Evolutionary conservation across 2,797 vertebrate species (phyloP).

Genomic region (Coregonus suidteri): DNA sequence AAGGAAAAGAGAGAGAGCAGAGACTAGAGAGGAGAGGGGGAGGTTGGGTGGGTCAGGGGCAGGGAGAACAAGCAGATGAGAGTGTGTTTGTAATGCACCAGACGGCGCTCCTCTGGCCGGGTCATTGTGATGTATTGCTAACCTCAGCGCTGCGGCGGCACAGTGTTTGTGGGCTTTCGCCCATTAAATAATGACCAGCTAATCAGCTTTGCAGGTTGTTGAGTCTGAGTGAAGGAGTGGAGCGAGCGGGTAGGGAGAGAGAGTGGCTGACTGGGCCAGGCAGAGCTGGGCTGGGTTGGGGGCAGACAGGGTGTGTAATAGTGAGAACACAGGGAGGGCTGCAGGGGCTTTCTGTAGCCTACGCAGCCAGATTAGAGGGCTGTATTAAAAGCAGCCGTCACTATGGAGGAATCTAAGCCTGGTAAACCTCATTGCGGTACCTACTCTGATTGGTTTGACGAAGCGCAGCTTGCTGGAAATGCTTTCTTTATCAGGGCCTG

Average conservation of each 20-base stretch:
- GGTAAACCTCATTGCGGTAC: conserved; percentile 48
- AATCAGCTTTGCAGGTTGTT: conserved; percentile 68
- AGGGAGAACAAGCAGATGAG: conserved; percentile 47
- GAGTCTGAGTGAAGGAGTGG: conserved; percentile 56
- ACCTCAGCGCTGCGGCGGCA: conserved; percentile 55
- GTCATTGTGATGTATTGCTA: conserved; percentile 73
- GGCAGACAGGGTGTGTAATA: conserved; percentile 35
- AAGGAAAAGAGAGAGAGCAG: conserved; percentile 28
- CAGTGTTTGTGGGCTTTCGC: conserved; percentile 71
- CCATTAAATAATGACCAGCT: conserved; percentile 80
- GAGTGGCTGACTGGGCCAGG: conserved; percentile 30
- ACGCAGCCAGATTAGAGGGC: conserved; percentile 53
- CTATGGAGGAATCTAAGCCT: conserved; percentile 55
- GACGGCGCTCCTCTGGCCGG: conserved; percentile 64
- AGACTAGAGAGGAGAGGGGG: conserved; percentile 49
- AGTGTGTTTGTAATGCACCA: conserved; percentile 68
- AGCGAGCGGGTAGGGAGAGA: conserved; percentile 48
- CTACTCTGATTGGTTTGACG: conserved; percentile 51
- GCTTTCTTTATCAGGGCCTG: conserved; percentile 43
- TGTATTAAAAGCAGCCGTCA: conserved; percentile 60
- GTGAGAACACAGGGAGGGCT: conserved; percentile 48
- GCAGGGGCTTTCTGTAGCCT: conserved; percentile 42
- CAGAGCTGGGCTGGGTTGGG: conserved; percentile 7
- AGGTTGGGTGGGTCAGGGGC: conserved; percentile 54
- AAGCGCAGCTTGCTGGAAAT: conserved; percentile 46